Base-by-base conservation (phyloP, 2,888 invertebrate species). In the Lacanobia oleracea region DNA sequence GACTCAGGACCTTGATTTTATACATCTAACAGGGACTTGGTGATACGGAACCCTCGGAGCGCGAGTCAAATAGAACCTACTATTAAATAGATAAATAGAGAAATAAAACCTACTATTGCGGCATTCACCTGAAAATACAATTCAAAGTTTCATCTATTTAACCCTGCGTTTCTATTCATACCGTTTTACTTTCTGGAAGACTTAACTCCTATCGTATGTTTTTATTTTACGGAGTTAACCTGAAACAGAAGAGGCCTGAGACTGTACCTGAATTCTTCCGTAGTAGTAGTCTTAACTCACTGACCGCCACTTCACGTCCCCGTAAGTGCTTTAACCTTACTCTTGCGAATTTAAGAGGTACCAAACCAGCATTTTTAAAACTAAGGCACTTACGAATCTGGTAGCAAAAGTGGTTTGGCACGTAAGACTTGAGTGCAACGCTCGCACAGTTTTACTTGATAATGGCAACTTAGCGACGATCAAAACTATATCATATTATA, bases 271-370 rank as follows among this genome's bases (percentile, higher is more conserved):
- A 10, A 18, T 18, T 9, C 54, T 18, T 8, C 1, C 21, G 2
- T 8, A 21, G 37, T 12, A 37, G 12, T 21, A 40, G 4, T 8
- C 16, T 16, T 59, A 59, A 14, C 7, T 59, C 8, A 21, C 14
- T 21, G 37, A 40, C 61, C 72, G 43, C 66, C 18, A 59, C 57
- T 72, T 63, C 40, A 62, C 56, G 37, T 45, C 10, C 1, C 37
- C 23, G 27, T 50, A 54, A 73, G 64, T 60, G 70, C 67, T 75
- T 59, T 48, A 63, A 69, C 60, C 64, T 57, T 14, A 21, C 40
- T 67, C 62, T 65, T 61, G 50, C 45, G 56, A 67, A 54, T 71
- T 68, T 60, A 64, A 79, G 63, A 33, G 60, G 48, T 69, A 75
- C 51, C 67, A 67, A 67, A 72, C 61, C 27, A 72, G 23, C 56